Evolutionary conservation across 2,888 invertebrate species (phyloP).

Genomic region (Crossocerus cetratus): DNA sequence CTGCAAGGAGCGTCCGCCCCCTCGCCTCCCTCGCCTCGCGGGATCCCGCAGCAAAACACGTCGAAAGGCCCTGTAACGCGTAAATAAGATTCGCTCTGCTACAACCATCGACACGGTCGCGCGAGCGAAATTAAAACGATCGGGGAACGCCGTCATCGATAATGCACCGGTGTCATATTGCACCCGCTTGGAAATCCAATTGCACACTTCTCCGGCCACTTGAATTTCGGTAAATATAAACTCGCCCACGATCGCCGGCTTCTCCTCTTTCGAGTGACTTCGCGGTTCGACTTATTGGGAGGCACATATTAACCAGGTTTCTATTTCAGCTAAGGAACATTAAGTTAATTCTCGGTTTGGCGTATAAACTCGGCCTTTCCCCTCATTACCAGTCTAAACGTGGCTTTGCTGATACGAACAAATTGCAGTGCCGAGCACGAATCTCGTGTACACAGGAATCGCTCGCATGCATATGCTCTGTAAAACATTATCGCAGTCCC

Average conservation of each 20-base stretch:
- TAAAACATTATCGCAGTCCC: conserved; percentile 5
- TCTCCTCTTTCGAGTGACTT: no score
- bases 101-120: conserved; percentile 10
- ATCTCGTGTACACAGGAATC: no score
- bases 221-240: conserved; percentile 56
- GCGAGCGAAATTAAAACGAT: conserved; percentile 36
- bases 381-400: no score
- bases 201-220: conserved; percentile 37
- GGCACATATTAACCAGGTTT: no score
- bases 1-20: neutral
- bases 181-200: conserved; percentile 38
- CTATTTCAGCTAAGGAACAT: no score
- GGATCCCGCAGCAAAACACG: neutral
- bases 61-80: conserved; percentile 16
- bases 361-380: no score
- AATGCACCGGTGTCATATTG: conserved; percentile 43
- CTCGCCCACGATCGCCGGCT: conserved; percentile 36
- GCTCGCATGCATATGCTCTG: neutral
- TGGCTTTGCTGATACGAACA: no score
- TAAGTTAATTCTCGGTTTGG: no score
- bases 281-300: no score
- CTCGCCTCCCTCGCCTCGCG: neutral
- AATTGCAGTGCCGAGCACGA: no score
- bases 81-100: conserved; percentile 39
- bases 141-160: conserved; percentile 43